These are phyloP conservation scores for Aphis gossypii DNA, from an alignment of 1,140 invertebrate species.

Conservation along the genomic window DNA sequence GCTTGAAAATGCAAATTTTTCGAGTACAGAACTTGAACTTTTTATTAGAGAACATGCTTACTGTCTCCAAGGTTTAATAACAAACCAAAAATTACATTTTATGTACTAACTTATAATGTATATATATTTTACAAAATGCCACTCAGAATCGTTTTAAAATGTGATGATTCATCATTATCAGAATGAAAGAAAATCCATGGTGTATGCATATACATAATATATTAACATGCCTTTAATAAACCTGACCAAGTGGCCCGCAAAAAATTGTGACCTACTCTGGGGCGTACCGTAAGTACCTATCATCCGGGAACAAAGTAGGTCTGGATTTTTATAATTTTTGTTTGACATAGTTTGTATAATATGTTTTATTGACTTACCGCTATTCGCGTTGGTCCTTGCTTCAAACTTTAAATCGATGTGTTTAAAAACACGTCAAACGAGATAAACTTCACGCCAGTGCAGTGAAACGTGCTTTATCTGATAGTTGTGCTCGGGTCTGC, in stretches of 20 bases:
- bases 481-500: neutral
- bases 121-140: neutral
- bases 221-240: neutral
- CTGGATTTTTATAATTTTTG: neutral
- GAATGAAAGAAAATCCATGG: neutral
- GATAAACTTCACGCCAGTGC: neutral
- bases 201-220: neutral
- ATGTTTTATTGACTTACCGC: neutral
- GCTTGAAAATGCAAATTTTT: neutral
- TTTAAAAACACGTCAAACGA: conserved; percentile 1
- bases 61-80: neutral
- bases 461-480: conserved; percentile 12
- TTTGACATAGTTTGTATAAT: neutral
- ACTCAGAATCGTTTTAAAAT: neutral
- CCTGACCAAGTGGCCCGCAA: neutral
- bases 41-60: neutral
- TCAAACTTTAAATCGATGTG: neutral
- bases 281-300: neutral
- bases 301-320: neutral
- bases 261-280: neutral
- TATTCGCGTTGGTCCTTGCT: neutral
- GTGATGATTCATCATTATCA: neutral
- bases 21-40: neutral
- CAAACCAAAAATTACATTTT: neutral
- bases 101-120: neutral